phyloP scores from a whole-genome alignment of 2,113 vertebrate species.

The Oreocharis arfaki region DNA sequence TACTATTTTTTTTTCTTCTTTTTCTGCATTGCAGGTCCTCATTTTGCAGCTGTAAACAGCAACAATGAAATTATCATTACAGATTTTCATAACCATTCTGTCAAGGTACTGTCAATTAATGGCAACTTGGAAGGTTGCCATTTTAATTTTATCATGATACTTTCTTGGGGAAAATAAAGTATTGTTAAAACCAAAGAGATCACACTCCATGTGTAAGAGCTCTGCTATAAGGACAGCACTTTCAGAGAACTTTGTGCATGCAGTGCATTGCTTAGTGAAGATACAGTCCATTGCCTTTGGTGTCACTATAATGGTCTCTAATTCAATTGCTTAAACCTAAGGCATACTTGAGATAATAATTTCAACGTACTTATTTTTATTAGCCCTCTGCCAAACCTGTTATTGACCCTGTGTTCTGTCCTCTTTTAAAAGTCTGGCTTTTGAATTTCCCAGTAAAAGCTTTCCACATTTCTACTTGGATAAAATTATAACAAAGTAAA shows the following conservation, averaged over 20 bases:
- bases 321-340: not conserved
- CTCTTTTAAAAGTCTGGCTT: not conserved
- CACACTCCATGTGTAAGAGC: not conserved
- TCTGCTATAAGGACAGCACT: not conserved
- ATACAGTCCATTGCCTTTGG: not conserved
- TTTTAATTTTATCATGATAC: not conserved
- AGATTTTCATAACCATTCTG: constrained; percentile 98
- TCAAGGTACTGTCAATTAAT: constrained; percentile 82
- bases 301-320: not conserved
- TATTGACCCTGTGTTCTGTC: not conserved
- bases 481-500: not conserved
- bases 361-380: not conserved
- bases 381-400: not conserved
- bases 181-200: not conserved
- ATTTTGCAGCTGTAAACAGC: constrained; percentile 94
- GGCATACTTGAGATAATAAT: not conserved
- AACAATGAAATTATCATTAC: constrained; percentile 98
- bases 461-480: not conserved
- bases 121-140: not conserved
- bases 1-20: not conserved
- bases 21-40: constrained; percentile 80
- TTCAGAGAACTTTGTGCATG: not conserved
- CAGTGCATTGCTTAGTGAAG: not conserved
- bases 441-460: not conserved
- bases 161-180: not conserved